Evolutionary conservation across 2,797 vertebrate species (phyloP).

Genomic region (Podarcis lilfordi): DNA sequence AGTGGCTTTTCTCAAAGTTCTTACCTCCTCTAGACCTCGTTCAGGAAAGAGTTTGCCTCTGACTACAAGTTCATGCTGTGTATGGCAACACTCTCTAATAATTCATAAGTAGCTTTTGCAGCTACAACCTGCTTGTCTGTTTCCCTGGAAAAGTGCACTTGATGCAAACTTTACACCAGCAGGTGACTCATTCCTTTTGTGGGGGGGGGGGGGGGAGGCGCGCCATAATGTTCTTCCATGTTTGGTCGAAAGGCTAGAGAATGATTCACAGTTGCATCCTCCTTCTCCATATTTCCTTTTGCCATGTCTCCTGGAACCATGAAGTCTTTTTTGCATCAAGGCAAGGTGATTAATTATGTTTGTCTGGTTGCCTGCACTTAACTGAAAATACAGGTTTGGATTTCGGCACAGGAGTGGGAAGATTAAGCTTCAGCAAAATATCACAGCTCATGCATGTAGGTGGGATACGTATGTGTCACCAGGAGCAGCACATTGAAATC

Average conservation of each 20-base stretch:
- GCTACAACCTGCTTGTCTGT: conserved; percentile 30
- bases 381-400: background rate
- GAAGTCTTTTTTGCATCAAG: background rate
- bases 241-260: conserved; percentile 11
- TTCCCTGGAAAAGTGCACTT: background rate
- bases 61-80: background rate
- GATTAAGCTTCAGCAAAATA: conserved; percentile 35
- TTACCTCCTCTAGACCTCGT: background rate
- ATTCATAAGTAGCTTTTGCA: conserved; percentile 32
- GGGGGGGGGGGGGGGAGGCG: background rate
- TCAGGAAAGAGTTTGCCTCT: background rate
- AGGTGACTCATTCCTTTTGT: background rate
- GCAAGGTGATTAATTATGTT: conserved; percentile 12
- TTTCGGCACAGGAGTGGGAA: background rate
- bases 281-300: background rate
- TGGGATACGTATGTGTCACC: background rate
- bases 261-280: background rate
- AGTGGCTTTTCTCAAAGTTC: no score
- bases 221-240: conserved; percentile 1
- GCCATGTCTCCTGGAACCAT: background rate
- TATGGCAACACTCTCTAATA: background rate
- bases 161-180: conserved; percentile 4
- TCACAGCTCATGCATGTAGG: conserved; percentile 1
- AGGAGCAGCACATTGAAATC: background rate
- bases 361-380: conserved; percentile 19